A percentile compares a stretch with the other conserved stretches of the same genome.
phyloP scores from a whole-genome alignment of 2,797 vertebrate species.

The Chiloscyllium punctatum region DNA sequence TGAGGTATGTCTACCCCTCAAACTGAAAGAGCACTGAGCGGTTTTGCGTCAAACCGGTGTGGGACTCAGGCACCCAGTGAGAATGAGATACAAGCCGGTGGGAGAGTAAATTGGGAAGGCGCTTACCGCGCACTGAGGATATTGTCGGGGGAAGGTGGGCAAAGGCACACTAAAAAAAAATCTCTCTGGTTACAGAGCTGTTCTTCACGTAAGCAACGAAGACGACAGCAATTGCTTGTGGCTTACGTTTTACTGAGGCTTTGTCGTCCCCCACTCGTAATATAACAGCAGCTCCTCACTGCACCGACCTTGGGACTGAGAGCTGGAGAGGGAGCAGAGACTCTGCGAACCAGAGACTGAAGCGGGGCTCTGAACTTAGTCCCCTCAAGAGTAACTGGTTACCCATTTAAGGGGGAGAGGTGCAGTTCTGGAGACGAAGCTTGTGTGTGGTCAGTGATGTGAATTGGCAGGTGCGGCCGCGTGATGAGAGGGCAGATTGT shows the following conservation, averaged over 20 bases:
- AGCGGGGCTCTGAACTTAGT: too few relatives aligned
- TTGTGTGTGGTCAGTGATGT: background rate
- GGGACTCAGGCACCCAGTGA: background rate
- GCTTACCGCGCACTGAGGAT: background rate
- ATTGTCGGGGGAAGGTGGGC: background rate
- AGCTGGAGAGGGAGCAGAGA: too few relatives aligned
- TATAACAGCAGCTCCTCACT: background rate
- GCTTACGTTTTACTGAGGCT: background rate
- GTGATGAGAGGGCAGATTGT: background rate
- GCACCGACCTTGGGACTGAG: background rate
- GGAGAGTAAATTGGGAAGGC: too few relatives aligned
- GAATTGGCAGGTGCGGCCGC: background rate
- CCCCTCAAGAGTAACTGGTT: too few relatives aligned
- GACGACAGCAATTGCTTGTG: background rate
- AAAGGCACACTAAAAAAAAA: background rate
- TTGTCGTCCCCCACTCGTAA: background rate
- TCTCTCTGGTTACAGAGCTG: background rate
- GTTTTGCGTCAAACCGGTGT: background rate
- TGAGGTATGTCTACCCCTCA: background rate
- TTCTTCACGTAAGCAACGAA: background rate
- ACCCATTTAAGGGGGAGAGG: background rate
- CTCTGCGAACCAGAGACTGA: too few relatives aligned
- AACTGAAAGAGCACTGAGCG: background rate
- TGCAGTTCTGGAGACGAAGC: background rate
- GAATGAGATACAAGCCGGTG: too few relatives aligned